Conservation (phyloP, 2,113 vertebrate species). For the Prolemur simus region DNA sequence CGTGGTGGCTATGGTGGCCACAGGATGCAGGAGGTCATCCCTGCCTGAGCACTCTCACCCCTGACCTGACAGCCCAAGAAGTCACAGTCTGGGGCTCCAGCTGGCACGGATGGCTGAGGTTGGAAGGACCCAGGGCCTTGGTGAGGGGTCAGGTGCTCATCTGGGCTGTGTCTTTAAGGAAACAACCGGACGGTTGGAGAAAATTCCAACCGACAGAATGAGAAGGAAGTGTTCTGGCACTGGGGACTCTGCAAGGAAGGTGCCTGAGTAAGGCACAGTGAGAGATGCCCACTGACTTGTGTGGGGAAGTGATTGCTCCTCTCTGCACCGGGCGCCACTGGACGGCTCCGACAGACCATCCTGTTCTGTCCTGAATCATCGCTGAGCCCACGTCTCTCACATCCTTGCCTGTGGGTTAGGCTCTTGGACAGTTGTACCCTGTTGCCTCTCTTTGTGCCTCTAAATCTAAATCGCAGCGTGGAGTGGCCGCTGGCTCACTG, state of each 20-base stretch:
- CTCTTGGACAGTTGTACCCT: too few species aligned
- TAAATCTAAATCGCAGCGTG: too few species aligned
- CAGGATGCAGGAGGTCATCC: fast-evolving
- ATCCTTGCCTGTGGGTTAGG: not conserved
- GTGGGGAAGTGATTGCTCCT: not conserved
- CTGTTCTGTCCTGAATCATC: not conserved
- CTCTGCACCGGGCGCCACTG: too few species aligned
- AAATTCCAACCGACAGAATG: not conserved
- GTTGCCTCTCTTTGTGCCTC: not conserved
- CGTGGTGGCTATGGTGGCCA: too few species aligned
- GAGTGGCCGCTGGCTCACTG: not conserved
- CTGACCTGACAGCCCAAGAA: not conserved
- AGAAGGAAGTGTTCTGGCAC: too few species aligned
- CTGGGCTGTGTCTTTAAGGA: not conserved
- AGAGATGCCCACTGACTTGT: not conserved
- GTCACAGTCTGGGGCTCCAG: not conserved
- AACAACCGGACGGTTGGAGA: not conserved
- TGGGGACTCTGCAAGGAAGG: not conserved
- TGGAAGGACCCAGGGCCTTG: not conserved
- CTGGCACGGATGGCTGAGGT: not conserved
- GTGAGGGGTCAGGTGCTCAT: not conserved
- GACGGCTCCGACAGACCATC: fast-evolving
- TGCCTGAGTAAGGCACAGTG: not conserved
- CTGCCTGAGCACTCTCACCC: not conserved
- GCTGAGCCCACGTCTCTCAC: not conserved